Evolutionary conservation across 2,888 invertebrate species (phyloP).

Genomic region (Drosophila paracracens): DNA sequence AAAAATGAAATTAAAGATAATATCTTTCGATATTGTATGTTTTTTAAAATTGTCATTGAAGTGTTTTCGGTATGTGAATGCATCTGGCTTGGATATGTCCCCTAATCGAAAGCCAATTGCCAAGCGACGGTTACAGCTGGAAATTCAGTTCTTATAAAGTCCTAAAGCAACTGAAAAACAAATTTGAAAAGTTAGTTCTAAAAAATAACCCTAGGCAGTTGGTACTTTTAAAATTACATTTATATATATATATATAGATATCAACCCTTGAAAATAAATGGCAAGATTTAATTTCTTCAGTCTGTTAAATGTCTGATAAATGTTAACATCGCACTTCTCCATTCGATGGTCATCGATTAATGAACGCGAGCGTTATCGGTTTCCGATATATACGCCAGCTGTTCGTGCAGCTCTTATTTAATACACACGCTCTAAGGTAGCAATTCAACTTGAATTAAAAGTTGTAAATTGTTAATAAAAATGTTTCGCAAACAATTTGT

Average conservation of each 20-base stretch:
- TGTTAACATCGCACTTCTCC: not conserved
- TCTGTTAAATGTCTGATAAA: not conserved
- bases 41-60: conserved; percentile 48
- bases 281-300: not conserved
- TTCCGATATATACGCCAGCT: conserved; percentile 27
- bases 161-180: no score
- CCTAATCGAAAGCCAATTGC: conserved; percentile 86
- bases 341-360: not conserved
- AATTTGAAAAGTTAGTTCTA: not conserved
- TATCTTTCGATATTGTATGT: not conserved
- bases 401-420: conserved; percentile 62
- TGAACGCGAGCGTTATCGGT: not conserved
- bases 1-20: not conserved
- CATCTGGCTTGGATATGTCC: conserved; percentile 92
- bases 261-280: not conserved
- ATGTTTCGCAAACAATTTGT: conserved; percentile 67
- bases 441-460: conserved; percentile 20
- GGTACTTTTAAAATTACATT: not conserved
- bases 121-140: conserved; percentile 34
- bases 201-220: not conserved
- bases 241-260: not conserved
- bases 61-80: conserved; percentile 93
- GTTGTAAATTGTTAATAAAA: conserved; percentile 59
- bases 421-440: conserved; percentile 48
- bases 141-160: not conserved